Percentiles rank a stretch among this genome's conserved stretches.
phyloP scores from a whole-genome alignment of 2,888 invertebrate genomes.

The Epinotia ramella region DNA sequence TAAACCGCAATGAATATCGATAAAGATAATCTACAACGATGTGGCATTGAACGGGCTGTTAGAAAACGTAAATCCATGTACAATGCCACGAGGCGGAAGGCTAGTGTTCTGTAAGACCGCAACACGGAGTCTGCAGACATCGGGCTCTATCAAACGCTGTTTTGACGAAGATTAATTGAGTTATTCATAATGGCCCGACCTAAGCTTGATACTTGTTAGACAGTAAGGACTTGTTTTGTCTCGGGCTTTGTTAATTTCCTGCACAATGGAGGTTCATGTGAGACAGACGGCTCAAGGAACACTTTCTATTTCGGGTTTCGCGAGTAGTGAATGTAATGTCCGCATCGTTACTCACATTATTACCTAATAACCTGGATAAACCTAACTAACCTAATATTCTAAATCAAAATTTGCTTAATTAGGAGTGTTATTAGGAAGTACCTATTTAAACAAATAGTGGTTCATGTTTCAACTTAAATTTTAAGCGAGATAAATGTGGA shows the following conservation, averaged over 20 bases:
- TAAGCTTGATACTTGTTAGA: conserved; percentile 60
- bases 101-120: conserved; percentile 75
- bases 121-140: conserved; percentile 74
- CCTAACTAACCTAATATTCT: no score
- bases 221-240: conserved; percentile 50
- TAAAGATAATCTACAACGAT: conserved; percentile 24
- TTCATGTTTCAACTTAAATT: neutral
- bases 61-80: conserved; percentile 71
- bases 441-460: neutral
- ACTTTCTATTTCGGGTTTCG: conserved; percentile 43
- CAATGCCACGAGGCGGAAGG: conserved; percentile 69
- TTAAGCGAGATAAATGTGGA: neutral
- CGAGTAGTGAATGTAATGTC: conserved; percentile 22
- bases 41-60: conserved; percentile 34
- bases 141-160: conserved; percentile 68
- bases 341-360: conserved; percentile 17
- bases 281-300: conserved; percentile 47
- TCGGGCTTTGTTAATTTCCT: conserved; percentile 48
- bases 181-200: conserved; percentile 58
- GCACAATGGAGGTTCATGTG: conserved; percentile 45
- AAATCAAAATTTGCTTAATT: conserved; percentile 1
- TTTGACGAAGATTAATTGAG: conserved; percentile 79
- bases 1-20: neutral
- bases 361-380: no score
- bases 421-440: neutral